A percentile compares a stretch with the other conserved stretches of the same genome.
Evolutionary conservation across 1,140 invertebrate species (phyloP).

Genomic region (Leptopilina clavipes): DNA sequence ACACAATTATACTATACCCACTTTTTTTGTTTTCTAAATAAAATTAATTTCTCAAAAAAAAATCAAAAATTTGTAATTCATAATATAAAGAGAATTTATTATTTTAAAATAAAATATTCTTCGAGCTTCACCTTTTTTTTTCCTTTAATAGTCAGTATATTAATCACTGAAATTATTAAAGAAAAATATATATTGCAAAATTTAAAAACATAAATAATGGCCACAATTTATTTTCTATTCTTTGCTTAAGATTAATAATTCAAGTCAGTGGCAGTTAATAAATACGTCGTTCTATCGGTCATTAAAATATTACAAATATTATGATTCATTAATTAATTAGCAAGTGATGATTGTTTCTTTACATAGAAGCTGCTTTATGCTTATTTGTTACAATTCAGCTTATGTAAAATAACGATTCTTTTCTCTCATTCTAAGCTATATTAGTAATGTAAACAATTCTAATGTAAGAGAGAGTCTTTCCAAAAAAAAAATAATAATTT

Average conservation of each 20-base stretch:
- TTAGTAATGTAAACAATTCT: conserved; percentile 50
- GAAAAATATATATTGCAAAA: neutral
- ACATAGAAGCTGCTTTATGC: conserved; percentile 51
- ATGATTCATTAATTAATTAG: conserved; percentile 29
- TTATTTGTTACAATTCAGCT: conserved; percentile 58
- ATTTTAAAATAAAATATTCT: neutral
- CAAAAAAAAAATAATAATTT: conserved; percentile 47
- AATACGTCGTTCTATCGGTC: conserved; percentile 47
- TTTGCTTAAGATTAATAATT: neutral
- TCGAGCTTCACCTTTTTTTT: too few relatives aligned
- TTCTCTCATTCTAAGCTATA: conserved; percentile 50
- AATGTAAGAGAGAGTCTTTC: conserved; percentile 46
- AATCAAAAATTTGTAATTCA: too few relatives aligned
- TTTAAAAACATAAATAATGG: conserved; percentile 10
- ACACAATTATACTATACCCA: too few relatives aligned
- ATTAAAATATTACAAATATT: conserved; percentile 37
- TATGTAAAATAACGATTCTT: conserved; percentile 56
- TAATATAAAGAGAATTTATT: too few relatives aligned
- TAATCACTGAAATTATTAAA: too few relatives aligned
- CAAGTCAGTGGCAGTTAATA: conserved; percentile 49
- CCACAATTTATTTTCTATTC: conserved; percentile 4
- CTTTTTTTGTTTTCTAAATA: too few relatives aligned
- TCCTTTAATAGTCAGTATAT: too few relatives aligned
- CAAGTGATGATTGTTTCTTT: conserved; percentile 45
- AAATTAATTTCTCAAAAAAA: too few relatives aligned